A percentile compares a stretch with the other conserved stretches of the same genome.
phyloP scores from a whole-genome alignment of 2,113 vertebrate species.

The Epinephelus lanceolatus region DNA sequence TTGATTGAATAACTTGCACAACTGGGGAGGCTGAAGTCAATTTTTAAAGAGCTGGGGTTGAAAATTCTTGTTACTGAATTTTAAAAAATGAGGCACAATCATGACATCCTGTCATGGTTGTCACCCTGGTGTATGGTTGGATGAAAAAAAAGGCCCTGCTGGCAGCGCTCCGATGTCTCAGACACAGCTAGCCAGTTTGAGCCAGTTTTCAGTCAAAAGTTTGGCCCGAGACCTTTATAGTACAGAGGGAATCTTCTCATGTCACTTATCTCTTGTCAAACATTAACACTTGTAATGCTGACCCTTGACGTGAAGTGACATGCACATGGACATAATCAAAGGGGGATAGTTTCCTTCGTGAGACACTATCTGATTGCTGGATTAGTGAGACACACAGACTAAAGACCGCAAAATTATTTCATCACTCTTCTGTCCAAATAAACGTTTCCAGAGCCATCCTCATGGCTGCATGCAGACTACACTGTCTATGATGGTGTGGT shows the following conservation, averaged over 20 bases:
- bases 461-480: constrained; percentile 15
- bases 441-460: constrained; percentile 55
- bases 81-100: neutral
- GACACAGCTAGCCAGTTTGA: constrained; percentile 20
- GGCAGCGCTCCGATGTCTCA: constrained; percentile 35
- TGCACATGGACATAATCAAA: constrained; percentile 60
- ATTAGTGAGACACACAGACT: constrained; percentile 43
- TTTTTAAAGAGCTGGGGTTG: constrained; percentile 24
- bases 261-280: constrained; percentile 21
- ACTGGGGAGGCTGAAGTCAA: constrained; percentile 6
- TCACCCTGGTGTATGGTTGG: constrained; percentile 24
- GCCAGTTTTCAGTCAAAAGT: constrained; percentile 40
- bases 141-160: constrained; percentile 11
- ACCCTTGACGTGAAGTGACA: constrained; percentile 25
- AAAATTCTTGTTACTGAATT: constrained; percentile 2
- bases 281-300: constrained; percentile 10
- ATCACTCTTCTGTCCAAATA: constrained; percentile 42
- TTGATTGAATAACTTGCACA: constrained; percentile 33
- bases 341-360: constrained; percentile 28
- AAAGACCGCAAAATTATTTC: constrained; percentile 43
- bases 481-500: neutral
- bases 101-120: constrained; percentile 52
- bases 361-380: constrained; percentile 55
- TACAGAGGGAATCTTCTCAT: neutral
- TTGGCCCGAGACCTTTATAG: constrained; percentile 16